phyloP scores from a whole-genome alignment of 2,797 vertebrate genomes.

The Typhlichthys subterraneus region DNA sequence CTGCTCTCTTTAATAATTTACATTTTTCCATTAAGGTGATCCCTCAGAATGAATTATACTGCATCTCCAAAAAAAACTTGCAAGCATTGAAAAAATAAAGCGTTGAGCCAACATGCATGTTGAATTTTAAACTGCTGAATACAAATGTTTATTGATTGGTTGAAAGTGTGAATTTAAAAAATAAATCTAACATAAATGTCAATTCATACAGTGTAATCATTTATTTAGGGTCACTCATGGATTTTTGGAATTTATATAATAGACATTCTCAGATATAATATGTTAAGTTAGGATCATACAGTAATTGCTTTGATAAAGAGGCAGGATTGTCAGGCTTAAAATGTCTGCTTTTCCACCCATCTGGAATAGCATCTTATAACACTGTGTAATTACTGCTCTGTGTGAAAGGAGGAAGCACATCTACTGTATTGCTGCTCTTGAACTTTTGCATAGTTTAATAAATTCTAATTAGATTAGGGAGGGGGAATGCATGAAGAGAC shows the following conservation, averaged over 20 bases:
- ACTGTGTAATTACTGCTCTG: conserved; percentile 31
- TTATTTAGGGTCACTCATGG: too few species aligned
- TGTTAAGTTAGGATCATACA: conserved; percentile 45
- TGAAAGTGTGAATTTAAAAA: not conserved
- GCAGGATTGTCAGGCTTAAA: conserved; percentile 39
- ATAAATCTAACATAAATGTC: not conserved
- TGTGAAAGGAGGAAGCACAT: conserved; percentile 30
- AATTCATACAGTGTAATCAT: too few species aligned
- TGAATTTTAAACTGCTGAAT: not conserved
- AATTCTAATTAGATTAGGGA: conserved; percentile 72
- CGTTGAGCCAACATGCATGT: too few species aligned
- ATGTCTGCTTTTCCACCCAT: conserved; percentile 35
- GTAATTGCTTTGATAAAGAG: conserved; percentile 45
- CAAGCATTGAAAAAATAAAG: too few species aligned
- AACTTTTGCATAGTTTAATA: conserved; percentile 72
- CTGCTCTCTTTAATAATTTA: too few species aligned
- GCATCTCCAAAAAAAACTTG: too few species aligned
- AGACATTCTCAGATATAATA: conserved; percentile 39
- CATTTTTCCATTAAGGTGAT: too few species aligned
- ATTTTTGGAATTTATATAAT: conserved; percentile 38
- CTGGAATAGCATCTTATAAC: conserved; percentile 24
- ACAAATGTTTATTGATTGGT: not conserved
- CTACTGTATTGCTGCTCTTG: conserved; percentile 64
- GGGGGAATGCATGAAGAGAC: conserved; percentile 55
- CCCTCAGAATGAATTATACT: too few species aligned